phyloP scores from a whole-genome alignment of 2,113 vertebrate species.

The Paradoxurus hermaphroditus region DNA sequence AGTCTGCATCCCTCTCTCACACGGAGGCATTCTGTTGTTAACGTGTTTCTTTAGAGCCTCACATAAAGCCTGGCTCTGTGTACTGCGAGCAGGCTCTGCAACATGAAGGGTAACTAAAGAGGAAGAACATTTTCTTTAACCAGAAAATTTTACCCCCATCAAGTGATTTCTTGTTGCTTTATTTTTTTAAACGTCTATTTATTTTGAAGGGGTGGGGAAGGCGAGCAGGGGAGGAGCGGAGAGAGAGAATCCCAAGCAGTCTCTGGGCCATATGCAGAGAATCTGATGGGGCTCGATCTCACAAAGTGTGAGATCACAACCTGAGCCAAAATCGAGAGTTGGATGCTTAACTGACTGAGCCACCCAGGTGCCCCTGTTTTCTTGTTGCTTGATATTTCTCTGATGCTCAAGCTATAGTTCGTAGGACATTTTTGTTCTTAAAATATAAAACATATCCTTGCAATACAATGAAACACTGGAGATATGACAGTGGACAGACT shows the following conservation, averaged over 20 bases:
- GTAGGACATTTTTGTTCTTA: background rate
- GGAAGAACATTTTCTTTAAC: background rate
- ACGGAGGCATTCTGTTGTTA: conserved; percentile 18
- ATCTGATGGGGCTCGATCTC: no score
- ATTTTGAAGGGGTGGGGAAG: no score
- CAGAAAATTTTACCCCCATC: background rate
- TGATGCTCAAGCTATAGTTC: background rate
- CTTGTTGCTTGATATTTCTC: background rate
- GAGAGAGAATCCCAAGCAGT: no score
- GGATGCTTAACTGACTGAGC: no score
- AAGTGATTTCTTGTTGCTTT: background rate
- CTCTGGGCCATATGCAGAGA: no score
- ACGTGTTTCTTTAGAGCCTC: conserved; percentile 12
- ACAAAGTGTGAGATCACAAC: no score
- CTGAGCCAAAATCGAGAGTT: no score
- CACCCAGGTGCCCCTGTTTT: background rate
- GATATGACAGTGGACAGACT: background rate
- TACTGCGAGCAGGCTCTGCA: background rate
- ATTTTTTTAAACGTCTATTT: background rate
- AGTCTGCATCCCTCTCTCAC: background rate
- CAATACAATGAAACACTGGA: conserved; percentile 23
- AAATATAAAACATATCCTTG: background rate
- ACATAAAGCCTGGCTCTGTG: background rate
- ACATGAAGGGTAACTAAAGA: background rate
- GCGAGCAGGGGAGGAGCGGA: no score